Evolutionary conservation across 2,113 vertebrate species (phyloP).

Genomic region (Ascaphus truei): DNA sequence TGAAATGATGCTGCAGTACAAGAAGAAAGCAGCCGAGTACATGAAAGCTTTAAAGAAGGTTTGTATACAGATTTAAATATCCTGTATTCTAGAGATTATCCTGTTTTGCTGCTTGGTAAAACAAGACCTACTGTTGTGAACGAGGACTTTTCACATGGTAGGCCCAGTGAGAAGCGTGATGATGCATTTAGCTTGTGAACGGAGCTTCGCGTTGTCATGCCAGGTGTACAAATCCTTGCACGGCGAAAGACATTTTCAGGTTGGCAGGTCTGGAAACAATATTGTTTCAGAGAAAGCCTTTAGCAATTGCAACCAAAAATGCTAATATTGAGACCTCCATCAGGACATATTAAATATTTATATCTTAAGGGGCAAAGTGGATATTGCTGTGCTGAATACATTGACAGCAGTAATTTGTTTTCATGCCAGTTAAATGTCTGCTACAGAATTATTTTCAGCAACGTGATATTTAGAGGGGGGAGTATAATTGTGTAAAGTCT

Average conservation of each 20-base stretch:
- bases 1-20: slow-evolving; percentile 86
- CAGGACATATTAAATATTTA: slow-evolving; percentile 19
- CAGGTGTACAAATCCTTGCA: too few species aligned
- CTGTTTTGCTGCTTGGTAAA: not conserved
- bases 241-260: too few species aligned
- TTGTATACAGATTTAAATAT: slow-evolving; percentile 37
- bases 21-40: slow-evolving; percentile 83
- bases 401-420: slow-evolving; percentile 1
- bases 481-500: not conserved
- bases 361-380: not conserved
- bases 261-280: too few species aligned
- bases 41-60: slow-evolving; percentile 82
- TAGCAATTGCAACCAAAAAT: too few species aligned
- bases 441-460: not conserved
- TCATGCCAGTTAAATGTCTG: not conserved
- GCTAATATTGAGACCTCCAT: not conserved
- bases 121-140: too few species aligned
- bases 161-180: too few species aligned
- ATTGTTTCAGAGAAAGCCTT: not conserved
- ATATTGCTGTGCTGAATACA: slow-evolving; percentile 7
- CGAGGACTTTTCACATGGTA: too few species aligned
- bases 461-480: not conserved
- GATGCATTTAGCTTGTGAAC: too few species aligned
- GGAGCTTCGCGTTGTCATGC: too few species aligned
- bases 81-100: not conserved